A percentile compares a stretch with the other conserved stretches of the same genome.
Conservation (phyloP, 2,113 vertebrate species). For the Cyphomyrus plagiostoma region DNA sequence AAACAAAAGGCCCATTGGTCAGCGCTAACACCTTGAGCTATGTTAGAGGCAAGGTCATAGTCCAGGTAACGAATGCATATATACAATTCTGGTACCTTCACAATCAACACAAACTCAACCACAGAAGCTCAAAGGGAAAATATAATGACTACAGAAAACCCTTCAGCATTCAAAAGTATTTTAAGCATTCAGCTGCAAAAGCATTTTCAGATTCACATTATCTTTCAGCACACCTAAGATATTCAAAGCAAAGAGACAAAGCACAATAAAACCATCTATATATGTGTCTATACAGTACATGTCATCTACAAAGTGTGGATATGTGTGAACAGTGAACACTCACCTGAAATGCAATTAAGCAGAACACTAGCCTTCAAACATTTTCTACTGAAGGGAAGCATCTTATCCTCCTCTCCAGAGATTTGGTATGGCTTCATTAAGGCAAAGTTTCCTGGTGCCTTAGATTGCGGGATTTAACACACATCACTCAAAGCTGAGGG, state of each 20-base stretch:
- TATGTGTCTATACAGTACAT: neutral
- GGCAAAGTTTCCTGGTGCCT: conserved; percentile 17
- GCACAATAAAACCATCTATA: neutral
- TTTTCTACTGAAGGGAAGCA: conserved; percentile 7
- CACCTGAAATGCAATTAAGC: conserved; percentile 27
- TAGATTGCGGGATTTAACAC: conserved; percentile 31
- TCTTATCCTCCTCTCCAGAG: neutral
- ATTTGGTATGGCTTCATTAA: conserved; percentile 29
- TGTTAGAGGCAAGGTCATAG: neutral
- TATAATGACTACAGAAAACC: neutral
- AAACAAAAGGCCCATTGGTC: neutral
- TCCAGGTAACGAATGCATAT: neutral
- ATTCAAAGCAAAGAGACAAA: neutral
- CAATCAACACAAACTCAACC: neutral
- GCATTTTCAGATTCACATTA: neutral
- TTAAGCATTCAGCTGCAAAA: neutral
- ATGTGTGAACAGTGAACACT: neutral
- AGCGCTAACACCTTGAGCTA: neutral
- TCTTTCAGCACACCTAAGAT: neutral
- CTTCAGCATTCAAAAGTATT: neutral
- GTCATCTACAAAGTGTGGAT: neutral
- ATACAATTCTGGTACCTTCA: neutral
- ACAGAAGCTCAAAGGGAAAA: neutral
- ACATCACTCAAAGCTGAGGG: conserved; percentile 31
- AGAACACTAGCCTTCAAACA: conserved; percentile 25